phyloP scores from a whole-genome alignment of 2,113 vertebrate genomes.

The Poeciliopsis turrubarensis region DNA sequence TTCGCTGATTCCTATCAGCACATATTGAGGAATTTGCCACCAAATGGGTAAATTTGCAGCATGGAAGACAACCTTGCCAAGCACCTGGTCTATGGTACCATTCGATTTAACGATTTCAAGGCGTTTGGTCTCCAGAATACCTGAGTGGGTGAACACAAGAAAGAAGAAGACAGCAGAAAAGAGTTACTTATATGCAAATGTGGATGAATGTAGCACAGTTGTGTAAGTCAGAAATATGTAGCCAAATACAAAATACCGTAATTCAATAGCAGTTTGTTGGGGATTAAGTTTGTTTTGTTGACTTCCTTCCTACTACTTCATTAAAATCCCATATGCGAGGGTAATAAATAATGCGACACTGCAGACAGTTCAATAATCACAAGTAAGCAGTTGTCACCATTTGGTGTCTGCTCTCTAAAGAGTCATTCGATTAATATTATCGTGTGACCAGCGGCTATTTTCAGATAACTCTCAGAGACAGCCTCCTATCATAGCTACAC shows the following conservation, averaged over 20 bases:
- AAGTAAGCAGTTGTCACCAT: slow-evolving; percentile 65
- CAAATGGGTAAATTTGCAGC: slow-evolving; percentile 93
- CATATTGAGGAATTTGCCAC: slow-evolving; percentile 98
- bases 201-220: neutral
- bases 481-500: slow-evolving; percentile 69
- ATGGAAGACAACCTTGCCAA: slow-evolving; percentile 86
- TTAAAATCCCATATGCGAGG: slow-evolving; percentile 66
- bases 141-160: slow-evolving; percentile 67
- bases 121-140: slow-evolving; percentile 94
- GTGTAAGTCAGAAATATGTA: slow-evolving; percentile 19
- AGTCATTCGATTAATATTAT: slow-evolving; percentile 75
- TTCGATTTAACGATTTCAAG: slow-evolving; percentile 81
- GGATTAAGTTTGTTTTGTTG: slow-evolving; percentile 65
- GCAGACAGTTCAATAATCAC: slow-evolving; percentile 63
- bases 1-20: slow-evolving; percentile 96
- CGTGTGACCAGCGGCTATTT: slow-evolving; percentile 70
- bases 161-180: neutral
- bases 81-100: slow-evolving; percentile 86
- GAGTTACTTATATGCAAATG: neutral
- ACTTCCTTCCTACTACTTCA: slow-evolving; percentile 57
- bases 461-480: slow-evolving; percentile 74
- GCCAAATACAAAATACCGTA: slow-evolving; percentile 21
- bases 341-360: slow-evolving; percentile 52
- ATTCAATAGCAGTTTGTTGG: slow-evolving; percentile 56
- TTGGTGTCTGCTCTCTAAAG: slow-evolving; percentile 54